Base-by-base conservation (phyloP, 2,888 invertebrate genomes). In the Idaea straminata region DNA sequence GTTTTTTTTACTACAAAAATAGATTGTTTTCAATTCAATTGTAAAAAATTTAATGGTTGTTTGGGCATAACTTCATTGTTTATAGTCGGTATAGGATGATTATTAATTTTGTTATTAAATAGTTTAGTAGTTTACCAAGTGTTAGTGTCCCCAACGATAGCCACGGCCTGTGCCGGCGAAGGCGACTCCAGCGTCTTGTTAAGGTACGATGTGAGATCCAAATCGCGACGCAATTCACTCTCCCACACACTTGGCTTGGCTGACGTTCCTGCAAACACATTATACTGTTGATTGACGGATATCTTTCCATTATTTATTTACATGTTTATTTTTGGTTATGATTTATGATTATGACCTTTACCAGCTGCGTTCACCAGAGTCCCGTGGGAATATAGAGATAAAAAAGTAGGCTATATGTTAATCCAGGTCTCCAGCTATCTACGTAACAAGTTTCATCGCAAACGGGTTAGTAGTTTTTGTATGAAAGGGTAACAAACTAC, bases 121-220 rank as follows among this genome's bases (percentile, higher is more conserved):
- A 25, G 36, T 61, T 16, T 59, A 63, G 5, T 62, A 35, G 66
- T 75, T 81, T 69, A 97, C 97, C 98, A 98, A 63, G 95, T 96
- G 78, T 85, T 86, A 7, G 87, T 88, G 62, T 92, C 91, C 0
- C 96, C 98, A 47, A 98, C 92, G 70, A 98, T 96, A 71, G 97
- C 97, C 59, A 97, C 94, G 62, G 97, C 95, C 86, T 97, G 97
- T 63, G 95, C 93, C 0, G 96, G 94, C 57, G 96, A 94, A 25
- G 96, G 94, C 38, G 95, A 94, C 79, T 97, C 97, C 57, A 95
- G 83, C 25, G 94, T 91, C 68, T 87, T 89, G 74, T 86, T 88
- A 70, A 91, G 79, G 69, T 87, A 86, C 62, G 89, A 79, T 5
- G 88, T 83, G 62, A 92, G 72, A 62, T 89, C 88, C 61, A 92